Conservation (phyloP, 2,888 invertebrate genomes). For the Branchellion lobata region DNA sequence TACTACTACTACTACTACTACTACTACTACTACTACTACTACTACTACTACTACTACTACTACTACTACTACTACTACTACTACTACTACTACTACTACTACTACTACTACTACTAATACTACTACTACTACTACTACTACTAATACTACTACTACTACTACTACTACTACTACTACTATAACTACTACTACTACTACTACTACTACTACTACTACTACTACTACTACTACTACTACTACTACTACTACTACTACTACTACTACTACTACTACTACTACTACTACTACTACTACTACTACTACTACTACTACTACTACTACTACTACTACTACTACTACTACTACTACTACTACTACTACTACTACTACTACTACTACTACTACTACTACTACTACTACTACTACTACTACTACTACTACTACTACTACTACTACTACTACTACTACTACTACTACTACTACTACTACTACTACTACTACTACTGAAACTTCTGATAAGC, state of each 20-base stretch:
- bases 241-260: conserved; percentile 46
- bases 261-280: conserved; percentile 46
- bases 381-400: conserved; percentile 47
- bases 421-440: conserved; percentile 46
- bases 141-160: conserved; percentile 26
- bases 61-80: conserved; percentile 29
- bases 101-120: conserved; percentile 26
- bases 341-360: conserved; percentile 46
- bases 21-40: conserved; percentile 29
- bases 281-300: conserved; percentile 47
- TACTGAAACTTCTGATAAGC: too few species aligned
- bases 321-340: conserved; percentile 47
- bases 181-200: conserved; percentile 39
- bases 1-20: conserved; percentile 29
- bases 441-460: conserved; percentile 45
- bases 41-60: conserved; percentile 27
- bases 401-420: conserved; percentile 47
- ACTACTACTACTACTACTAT: conserved; percentile 24
- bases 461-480: conserved; percentile 44
- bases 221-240: conserved; percentile 47
- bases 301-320: conserved; percentile 46
- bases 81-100: conserved; percentile 29
- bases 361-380: conserved; percentile 47
- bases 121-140: conserved; percentile 29
- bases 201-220: conserved; percentile 47